Evolutionary conservation across 1,140 invertebrate genomes (phyloP), one percentile per base, ranked within the genome.

Genomic region (Frieseomelitta varia): DNA sequence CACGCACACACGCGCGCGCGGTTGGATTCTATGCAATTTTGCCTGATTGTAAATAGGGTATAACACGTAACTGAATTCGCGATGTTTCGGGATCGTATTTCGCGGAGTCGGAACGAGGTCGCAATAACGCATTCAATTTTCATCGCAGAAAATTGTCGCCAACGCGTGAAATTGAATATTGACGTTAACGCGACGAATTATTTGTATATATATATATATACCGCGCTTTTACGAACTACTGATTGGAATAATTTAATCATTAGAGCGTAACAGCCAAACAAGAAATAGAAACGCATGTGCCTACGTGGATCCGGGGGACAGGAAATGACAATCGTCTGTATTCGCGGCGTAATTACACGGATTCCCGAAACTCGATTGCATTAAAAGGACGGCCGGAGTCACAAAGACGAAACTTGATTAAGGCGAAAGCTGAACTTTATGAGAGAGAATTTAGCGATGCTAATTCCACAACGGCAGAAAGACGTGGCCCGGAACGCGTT

Each of bases 41-140:
- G 77, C 65, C 47, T 39, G 51, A 56, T 79, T 71, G 77, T 71
- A 79, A 79, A 79, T 79, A 79, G 51, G 11, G 65, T 69, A 53
- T 69, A 79, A 79, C 65, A 34, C 47, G 55, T 79, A 69, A 71
- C 77, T 69, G 30, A 79, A 79, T 79, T 47, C 34, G 24, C 53
- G 55, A 10, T 72, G 53, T n/a, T n/a, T 27, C 24, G 3, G 24
- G 6, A 58, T 72, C 34, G 53, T 71, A 47, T 56, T 79, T 39
- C 78, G 19, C 12, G n/a, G 14, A n/a, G n/a, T 17, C n/a, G 53
- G 21, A 71, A 58, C 55, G 67, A 72, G 34, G 12, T 53, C 65
- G 65, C 30, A 47, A 79, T 68, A 39, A 78, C 61, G 19, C 15
- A 14, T 55, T 53, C 4, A 58, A 71, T 79, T 71, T 56, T 27